These are phyloP conservation scores for Chymomyza caudatula DNA, from an alignment of 2,888 invertebrate species.

Conservation along the genomic window DNA sequence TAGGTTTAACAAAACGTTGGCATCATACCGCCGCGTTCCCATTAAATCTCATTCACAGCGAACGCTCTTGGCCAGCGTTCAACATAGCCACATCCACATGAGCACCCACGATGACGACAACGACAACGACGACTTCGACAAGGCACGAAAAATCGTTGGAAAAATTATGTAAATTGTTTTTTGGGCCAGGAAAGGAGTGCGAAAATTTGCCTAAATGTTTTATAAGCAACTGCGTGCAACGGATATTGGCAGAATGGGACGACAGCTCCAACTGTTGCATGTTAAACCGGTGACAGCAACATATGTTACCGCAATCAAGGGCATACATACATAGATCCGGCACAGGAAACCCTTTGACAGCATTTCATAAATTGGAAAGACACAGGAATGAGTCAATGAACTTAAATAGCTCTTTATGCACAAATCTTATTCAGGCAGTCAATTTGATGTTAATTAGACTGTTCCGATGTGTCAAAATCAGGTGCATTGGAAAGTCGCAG, in stretches of 20 bases:
- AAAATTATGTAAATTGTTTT: constrained; percentile 67
- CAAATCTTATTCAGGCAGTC: too few species aligned
- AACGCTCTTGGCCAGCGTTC: constrained; percentile 31
- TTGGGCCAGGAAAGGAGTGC: constrained; percentile 51
- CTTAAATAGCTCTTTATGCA: too few species aligned
- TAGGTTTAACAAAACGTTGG: constrained; percentile 45
- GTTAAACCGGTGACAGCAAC: constrained; percentile 53
- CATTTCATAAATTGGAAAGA: constrained; percentile 2
- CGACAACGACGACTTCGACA: constrained; percentile 12
- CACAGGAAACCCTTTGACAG: constrained; percentile 36
- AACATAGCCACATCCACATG: constrained; percentile 25
- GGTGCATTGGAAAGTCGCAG: too few species aligned
- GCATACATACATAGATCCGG: constrained; percentile 6
- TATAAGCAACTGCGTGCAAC: constrained; percentile 47
- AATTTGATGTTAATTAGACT: too few species aligned
- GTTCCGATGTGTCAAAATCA: too few species aligned
- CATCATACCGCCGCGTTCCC: constrained; percentile 12
- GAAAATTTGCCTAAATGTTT: constrained; percentile 75
- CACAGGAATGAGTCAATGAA: too few species aligned
- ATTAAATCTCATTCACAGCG: constrained; percentile 37
- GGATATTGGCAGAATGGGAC: constrained; percentile 22
- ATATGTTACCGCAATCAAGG: constrained; percentile 63
- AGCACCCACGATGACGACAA: not conserved
- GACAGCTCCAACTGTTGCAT: constrained; percentile 48
- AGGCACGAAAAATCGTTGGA: constrained; percentile 54